phyloP scores from a whole-genome alignment of 2,113 vertebrate species.

The Camelus dromedarius region DNA sequence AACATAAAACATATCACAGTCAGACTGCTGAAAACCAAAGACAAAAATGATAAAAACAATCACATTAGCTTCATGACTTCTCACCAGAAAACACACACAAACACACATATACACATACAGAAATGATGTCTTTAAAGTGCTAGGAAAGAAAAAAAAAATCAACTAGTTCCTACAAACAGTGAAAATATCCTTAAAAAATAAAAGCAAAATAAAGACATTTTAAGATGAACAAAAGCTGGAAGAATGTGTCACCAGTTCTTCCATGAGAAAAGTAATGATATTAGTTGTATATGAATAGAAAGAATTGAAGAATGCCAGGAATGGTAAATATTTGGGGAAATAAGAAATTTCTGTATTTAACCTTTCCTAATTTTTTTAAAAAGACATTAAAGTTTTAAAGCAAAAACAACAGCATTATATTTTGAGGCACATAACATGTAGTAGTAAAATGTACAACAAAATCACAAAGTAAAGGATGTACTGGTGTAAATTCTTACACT shows the following conservation, averaged over 20 bases:
- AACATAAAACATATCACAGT: not conserved
- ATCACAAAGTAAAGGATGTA: not conserved
- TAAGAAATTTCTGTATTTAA: not conserved
- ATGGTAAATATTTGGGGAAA: not conserved
- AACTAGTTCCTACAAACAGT: not conserved
- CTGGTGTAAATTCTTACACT: not conserved
- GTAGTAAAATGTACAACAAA: not conserved
- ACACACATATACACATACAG: not conserved
- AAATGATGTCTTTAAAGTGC: not conserved
- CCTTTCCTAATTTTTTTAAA: not conserved
- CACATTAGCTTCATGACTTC: not conserved
- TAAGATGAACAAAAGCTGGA: not conserved
- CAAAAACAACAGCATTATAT: not conserved
- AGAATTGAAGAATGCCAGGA: not conserved
- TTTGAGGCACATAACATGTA: not conserved
- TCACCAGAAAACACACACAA: not conserved
- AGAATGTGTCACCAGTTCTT: not conserved
- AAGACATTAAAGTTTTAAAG: not conserved
- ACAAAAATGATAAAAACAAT: not conserved
- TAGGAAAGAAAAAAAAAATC: not conserved
- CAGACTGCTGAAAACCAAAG: not conserved
- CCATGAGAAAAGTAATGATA: not conserved
- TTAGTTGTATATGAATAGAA: not conserved
- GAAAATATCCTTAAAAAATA: not conserved
- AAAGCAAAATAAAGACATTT: not conserved